Base-by-base conservation (phyloP, 2,113 vertebrate species). In the Mixornis gularis region DNA sequence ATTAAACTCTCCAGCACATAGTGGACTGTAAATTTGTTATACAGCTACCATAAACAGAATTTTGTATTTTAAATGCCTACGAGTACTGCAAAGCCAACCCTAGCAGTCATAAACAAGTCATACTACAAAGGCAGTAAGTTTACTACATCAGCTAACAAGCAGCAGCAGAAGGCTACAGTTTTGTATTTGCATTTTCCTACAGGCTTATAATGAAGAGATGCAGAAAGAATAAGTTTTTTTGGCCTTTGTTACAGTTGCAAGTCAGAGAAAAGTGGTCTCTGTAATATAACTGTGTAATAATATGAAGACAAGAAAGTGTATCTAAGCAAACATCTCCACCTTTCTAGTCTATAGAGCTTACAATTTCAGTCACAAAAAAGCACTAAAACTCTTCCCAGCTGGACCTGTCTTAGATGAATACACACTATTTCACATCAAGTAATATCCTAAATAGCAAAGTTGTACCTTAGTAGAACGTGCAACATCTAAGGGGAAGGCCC, bases 21-120 rank as follows among this genome's bases (percentile, higher is more conserved):
- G 53, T 71, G 49, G 89, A 85, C 56, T 69, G 77, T 90, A 95
- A 96, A 65, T 93, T 96, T 85, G 60, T 79, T 56, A 62, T 59
- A 66, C n/a, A 83, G 34, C 49, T 79, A 79, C 58, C 24, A 79
- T 63, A 74, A 78, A 59, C 22, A 71, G 69, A 94, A 90, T 93
- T 94, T 88, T 73, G 26, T 87, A 88, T 96, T 95, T 95, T 62
- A 52, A 36, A 72, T 48, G 41, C n/a, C 34, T 90, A 32, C 32
- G 24, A 93, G 69, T 91, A 96, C 95, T 51, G 91, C 91, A 97
- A 92, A 93, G 53, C 24, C 27, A 13, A 41, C 19, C 52, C 56
- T 90, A 79, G 62, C 44, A 85, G 49, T 36, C 55, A 65, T 93
- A 95, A 96, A 94, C 62, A 92, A 86, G 21, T n/a, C 49, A 12